Base-by-base conservation (phyloP, 2,888 invertebrate genomes). In the Melipona beecheii region DNA sequence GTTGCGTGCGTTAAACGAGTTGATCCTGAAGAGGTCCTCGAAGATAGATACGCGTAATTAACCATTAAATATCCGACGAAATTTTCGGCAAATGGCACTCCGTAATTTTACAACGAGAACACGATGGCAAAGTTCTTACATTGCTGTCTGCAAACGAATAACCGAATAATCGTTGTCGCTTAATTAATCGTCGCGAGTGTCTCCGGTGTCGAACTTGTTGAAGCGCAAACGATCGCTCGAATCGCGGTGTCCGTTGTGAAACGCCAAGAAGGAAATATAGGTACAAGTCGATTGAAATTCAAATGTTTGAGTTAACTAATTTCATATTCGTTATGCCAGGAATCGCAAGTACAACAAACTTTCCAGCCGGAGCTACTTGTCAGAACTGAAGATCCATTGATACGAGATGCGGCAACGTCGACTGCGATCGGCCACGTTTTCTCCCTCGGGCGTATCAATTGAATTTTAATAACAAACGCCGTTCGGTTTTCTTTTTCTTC, bases 251-350 rank as follows among this genome's bases (percentile, higher is more conserved):
- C 43, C 62, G 64, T 15, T 36, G 19, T 27, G 71, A 60, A 75
- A 75, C 27, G 36, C 13, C 75, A 60, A 24, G 69, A 58, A 54
- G 43, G 43, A 78, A 65, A 80, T 75, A 83, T 50, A 9, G 43
- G 43, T 43, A 75, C 72, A 72, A 83, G 72, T 66, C 24, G 69
- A 80, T 65, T 64, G 89, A 85, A 85, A 81, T 86, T 83, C 64
- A 68, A 82, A 80, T 82, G 64, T 78, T 81, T 74, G 68, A 83
- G 75, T 83, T 78, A 81, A 69, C 66, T 81, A 86, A 89, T 74
- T 86, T 83, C 74, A 54, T 76, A 75, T 86, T 79, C 70, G 70
- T 56, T 62, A 24, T 52, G 64, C 60, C 75, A 71, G 78, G 80
- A 80, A 78, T 86, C 58, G 49, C 31, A 85, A 87, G 69, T 58